Evolutionary conservation across 2,888 invertebrate species (phyloP).

Genomic region (Petrolisthes cinctipes): DNA sequence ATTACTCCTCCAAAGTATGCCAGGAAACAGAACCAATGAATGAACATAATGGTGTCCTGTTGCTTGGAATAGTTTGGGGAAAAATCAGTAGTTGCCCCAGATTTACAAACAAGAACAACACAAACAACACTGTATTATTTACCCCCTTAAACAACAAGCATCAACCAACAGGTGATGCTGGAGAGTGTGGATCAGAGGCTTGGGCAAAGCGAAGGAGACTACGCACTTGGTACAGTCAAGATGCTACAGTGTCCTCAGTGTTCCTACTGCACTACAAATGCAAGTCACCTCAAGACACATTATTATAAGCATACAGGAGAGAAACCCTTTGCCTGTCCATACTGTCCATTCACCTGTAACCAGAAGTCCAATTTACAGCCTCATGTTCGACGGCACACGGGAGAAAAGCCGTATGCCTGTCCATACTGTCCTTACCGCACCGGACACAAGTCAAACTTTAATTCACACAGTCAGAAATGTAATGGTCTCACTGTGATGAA

Average conservation of each 20-base stretch:
- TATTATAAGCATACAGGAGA: conserved; percentile 47
- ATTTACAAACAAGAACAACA: too few relatives aligned
- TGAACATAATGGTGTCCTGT: too few relatives aligned
- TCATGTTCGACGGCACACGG: conserved; percentile 54
- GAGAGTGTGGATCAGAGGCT: not conserved
- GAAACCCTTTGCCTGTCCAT: conserved; percentile 54
- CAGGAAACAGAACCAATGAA: too few relatives aligned
- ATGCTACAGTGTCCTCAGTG: conserved; percentile 16
- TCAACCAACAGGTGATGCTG: conserved; percentile 32
- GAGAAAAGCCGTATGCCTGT: conserved; percentile 52
- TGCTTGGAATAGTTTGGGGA: too few relatives aligned
- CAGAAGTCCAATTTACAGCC: conserved; percentile 41
- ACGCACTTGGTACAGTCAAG: conserved; percentile 17
- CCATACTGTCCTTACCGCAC: conserved; percentile 43
- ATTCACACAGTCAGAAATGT: conserved; percentile 25
- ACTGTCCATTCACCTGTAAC: conserved; percentile 43
- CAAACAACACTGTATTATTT: too few relatives aligned
- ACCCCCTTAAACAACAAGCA: not conserved
- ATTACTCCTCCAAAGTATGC: too few relatives aligned
- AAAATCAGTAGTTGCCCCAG: too few relatives aligned
- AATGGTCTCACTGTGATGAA: not conserved
- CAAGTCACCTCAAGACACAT: conserved; percentile 30
- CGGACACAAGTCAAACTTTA: conserved; percentile 32
- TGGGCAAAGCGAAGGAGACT: not conserved
- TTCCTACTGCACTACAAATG: conserved; percentile 35